Evolutionary conservation across 2,888 invertebrate genomes (phyloP), one percentile per base, ranked within the genome.

Genomic region (Notodonta ziczac): DNA sequence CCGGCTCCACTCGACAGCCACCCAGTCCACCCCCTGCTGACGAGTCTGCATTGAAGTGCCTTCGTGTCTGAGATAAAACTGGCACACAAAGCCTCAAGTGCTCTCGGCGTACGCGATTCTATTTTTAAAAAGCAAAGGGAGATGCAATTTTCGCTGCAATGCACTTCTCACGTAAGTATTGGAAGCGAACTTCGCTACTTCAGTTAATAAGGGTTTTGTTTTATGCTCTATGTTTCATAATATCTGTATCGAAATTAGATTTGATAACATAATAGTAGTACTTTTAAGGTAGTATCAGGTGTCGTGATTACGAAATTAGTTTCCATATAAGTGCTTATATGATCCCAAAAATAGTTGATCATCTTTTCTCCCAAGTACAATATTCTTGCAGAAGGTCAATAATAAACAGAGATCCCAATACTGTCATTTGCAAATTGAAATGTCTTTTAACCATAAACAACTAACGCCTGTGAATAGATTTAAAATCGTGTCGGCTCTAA

Each of bases 71-170:
- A 84, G 89, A 89, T 87, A 88, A 85, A 85, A 79, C 74, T 82
- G 67, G 32, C 75, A 77, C 67, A 66, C 88, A 88, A 88, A 88
- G 85, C 77, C 74, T 74, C 56, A 74, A 91, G 88, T 76, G 80
- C 83, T 64, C 83, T 85, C 80, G 63, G 69, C 77, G 78, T 75
- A 71, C 78, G 82, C 82, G 77, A 82, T 83, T 87, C 85, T 84
- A 84, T 87, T 89, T 87, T 85, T 86, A 82, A 87, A 84, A 89
- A 87, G 35, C 5, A n/a, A n/a, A 16, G 79, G 77, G 70, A 75
- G 76, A 79, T 82, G 78, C 75, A 81, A 84, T 86, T 87, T 77
- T 69, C 67, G 65, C 69, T 61, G 67, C 63, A 65, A 48, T 67
- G 68, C 69, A 73, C 39, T 67, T 78, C 70, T 62, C 57, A 35